These are phyloP conservation scores for Regulus satrapa DNA, from an alignment of 2,113 vertebrate genomes.

Conservation along the genomic window DNA sequence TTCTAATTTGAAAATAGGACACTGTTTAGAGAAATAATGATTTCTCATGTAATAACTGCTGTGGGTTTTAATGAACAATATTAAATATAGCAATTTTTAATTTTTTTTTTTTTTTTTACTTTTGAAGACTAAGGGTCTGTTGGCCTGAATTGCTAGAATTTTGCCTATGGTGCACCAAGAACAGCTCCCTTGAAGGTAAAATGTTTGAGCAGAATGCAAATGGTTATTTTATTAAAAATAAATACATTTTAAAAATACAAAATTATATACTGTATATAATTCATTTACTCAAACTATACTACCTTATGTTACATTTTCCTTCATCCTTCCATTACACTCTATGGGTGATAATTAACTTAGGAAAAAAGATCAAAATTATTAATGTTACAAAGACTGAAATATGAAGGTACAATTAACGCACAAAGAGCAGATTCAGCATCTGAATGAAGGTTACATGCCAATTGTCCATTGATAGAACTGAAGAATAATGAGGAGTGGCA, in stretches of 20 bases:
- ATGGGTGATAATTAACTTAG: neutral
- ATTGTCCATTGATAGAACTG: neutral
- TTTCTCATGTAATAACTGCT: neutral
- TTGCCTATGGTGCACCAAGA: neutral
- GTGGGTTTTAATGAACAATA: neutral
- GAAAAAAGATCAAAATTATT: neutral
- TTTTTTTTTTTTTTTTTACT: neutral
- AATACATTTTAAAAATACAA: neutral
- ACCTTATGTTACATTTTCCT: neutral
- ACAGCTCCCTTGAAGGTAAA: neutral
- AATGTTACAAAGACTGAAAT: neutral
- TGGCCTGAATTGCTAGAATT: neutral
- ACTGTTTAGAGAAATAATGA: neutral
- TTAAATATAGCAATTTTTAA: neutral
- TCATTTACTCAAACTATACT: neutral
- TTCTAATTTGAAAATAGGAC: neutral
- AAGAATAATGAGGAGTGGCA: neutral
- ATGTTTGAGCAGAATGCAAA: neutral
- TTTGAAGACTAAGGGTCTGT: neutral
- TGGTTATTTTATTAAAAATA: neutral
- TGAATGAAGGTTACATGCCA: neutral
- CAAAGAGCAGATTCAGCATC: neutral
- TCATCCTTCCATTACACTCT: neutral
- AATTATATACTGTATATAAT: neutral
- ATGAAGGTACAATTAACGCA: neutral